Evolutionary conservation across 2,797 vertebrate species (phyloP), one percentile per base, ranked within the genome.

Genomic region (Falco cherrug): DNA sequence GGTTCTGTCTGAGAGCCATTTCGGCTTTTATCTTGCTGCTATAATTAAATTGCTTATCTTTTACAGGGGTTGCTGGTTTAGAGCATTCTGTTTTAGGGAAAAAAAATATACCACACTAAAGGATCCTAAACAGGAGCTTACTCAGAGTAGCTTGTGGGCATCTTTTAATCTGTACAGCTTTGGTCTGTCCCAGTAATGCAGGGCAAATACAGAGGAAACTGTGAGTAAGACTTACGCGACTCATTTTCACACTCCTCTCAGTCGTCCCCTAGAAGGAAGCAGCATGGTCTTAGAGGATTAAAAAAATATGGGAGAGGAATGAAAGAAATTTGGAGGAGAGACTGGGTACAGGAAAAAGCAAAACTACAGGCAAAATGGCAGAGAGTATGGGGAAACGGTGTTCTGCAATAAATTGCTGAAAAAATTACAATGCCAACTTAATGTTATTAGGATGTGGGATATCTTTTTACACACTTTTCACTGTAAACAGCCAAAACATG

Each of bases 41-140:
- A 65, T 95, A 95, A 97, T 97, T 95, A 95, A 91, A 96, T 87
- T 93, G 68, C 84, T 96, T 96, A 80, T 97, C 90, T 97, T 95
- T 93, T 91, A 94, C 90, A 87, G 78, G 65, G 68, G 41, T 71
- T 87, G 60, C 81, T 96, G 90, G n/a, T 85, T 95, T 71, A 93
- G 47, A 85, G 75, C 74, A 92, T 92, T 77, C 84, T 95, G 90
- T 53, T 92, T 94, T 80, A 92, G 64, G 18, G 4, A 54, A 59
- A 88, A 76, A 53, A 6, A 20, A 69, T 19, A 21, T 6, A 76
- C 22, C 2, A 2, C 51, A 45, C 70, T 74, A 73, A 80, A 90
- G 50, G 63, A 82, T 85, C 90, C 78, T 64, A 82, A 90, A 71
- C 57, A 91, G 69, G 57, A 71, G 43, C 73, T 95, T 95, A 75